phyloP scores from a whole-genome alignment of 2,888 invertebrate species.

The Heliconius erato region DNA sequence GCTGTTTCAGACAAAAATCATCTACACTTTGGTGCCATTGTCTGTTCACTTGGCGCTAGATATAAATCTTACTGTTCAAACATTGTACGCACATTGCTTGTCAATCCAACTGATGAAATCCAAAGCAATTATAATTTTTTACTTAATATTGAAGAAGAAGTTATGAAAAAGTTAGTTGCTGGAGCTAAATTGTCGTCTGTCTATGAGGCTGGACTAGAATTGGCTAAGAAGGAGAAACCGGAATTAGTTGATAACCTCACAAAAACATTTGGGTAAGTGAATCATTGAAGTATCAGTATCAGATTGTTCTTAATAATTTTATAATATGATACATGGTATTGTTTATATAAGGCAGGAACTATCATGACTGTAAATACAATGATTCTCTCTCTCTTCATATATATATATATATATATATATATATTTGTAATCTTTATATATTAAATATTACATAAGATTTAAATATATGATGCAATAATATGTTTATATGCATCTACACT shows the following conservation, averaged over 20 bases:
- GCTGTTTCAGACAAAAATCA: conserved; percentile 97
- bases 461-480: conserved; percentile 10
- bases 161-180: conserved; percentile 93
- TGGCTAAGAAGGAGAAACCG: conserved; percentile 95
- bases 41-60: conserved; percentile 96
- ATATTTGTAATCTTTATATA: background rate
- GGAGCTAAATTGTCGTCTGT: conserved; percentile 94
- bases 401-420: no score
- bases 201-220: conserved; percentile 92
- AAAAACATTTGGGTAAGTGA: conserved; percentile 93
- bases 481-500: background rate
- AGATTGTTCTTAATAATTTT: no score
- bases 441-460: background rate
- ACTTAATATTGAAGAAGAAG: conserved; percentile 94
- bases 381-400: background rate
- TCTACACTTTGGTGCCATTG: conserved; percentile 97
- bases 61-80: conserved; percentile 99
- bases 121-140: conserved; percentile 97
- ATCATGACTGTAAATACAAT: background rate
- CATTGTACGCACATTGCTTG: conserved; percentile 97
- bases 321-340: background rate
- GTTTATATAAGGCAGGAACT: background rate
- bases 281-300: background rate
- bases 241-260: conserved; percentile 95
- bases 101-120: conserved; percentile 93